phyloP scores from a whole-genome alignment of 2,113 vertebrate genomes.

The Helogale parvula region DNA sequence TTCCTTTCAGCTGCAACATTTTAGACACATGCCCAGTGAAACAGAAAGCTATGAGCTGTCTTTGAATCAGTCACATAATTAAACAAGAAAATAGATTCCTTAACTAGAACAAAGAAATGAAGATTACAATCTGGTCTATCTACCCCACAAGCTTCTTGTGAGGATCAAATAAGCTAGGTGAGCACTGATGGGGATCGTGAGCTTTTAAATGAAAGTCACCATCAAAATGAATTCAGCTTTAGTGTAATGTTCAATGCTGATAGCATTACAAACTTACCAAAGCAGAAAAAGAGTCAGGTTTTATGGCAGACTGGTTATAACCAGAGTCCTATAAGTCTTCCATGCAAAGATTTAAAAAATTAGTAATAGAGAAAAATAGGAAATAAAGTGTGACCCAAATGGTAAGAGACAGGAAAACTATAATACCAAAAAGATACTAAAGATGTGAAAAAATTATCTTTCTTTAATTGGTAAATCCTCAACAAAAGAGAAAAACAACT shows the following conservation, averaged over 20 bases:
- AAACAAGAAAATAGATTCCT: not conserved
- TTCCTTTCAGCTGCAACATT: slow-evolving; percentile 16
- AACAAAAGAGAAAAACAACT: not conserved
- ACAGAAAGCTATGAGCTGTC: slow-evolving; percentile 17
- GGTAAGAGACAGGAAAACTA: not conserved
- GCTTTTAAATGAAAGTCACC: not conserved
- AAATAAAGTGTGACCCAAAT: not conserved
- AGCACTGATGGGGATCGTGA: not conserved
- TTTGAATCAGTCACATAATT: not conserved
- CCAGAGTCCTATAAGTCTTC: not conserved
- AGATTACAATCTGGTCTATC: not conserved
- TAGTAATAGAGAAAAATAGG: not conserved
- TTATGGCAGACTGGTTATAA: not conserved
- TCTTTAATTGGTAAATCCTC: not conserved
- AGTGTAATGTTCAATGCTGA: not conserved
- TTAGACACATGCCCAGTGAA: slow-evolving; percentile 22
- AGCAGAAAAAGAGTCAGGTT: not conserved
- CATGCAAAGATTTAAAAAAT: slow-evolving; percentile 14
- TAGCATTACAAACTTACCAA: not conserved
- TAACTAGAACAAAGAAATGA: slow-evolving; percentile 38
- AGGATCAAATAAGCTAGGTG: not conserved
- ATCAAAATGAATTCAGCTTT: not conserved
- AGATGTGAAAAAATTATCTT: not conserved
- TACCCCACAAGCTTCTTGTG: not conserved
- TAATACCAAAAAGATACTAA: not conserved